Evolutionary conservation across 2,113 vertebrate genomes (phyloP).

Genomic region (Heterotilapia buettikoferi): DNA sequence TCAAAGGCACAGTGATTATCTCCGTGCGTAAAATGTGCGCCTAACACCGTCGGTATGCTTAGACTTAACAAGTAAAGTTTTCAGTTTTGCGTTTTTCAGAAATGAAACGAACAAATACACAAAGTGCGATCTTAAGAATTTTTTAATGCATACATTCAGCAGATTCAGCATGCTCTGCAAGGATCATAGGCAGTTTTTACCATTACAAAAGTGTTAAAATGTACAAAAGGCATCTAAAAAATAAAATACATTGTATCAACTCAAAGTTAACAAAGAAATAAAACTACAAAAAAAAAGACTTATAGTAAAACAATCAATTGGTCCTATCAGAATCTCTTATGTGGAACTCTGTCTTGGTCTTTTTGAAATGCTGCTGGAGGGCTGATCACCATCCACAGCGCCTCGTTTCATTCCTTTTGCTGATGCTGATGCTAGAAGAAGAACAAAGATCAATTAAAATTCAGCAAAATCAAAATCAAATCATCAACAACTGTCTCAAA

Average conservation of each 20-base stretch:
- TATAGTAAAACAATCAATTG: background rate
- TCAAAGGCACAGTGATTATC: background rate
- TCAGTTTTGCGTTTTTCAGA: background rate
- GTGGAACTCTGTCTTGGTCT: background rate
- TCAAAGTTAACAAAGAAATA: background rate
- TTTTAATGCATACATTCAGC: background rate
- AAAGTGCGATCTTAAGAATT: background rate
- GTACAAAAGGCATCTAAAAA: background rate
- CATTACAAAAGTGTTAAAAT: background rate
- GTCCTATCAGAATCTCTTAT: background rate
- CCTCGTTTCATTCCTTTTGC: constrained; percentile 6
- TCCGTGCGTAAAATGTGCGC: background rate
- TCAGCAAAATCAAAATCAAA: background rate
- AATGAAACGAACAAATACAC: background rate
- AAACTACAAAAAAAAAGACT: background rate
- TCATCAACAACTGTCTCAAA: background rate
- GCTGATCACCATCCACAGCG: background rate
- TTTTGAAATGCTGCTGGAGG: constrained; percentile 2
- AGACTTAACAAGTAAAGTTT: background rate
- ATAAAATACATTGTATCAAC: background rate
- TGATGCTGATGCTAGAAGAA: constrained; percentile 17
- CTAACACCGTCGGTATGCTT: accelerated
- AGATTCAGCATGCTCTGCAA: background rate
- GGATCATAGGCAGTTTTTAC: background rate
- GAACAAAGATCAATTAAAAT: background rate